phyloP scores from a whole-genome alignment of 2,888 invertebrate genomes.

The Nemotelus nigrinus region DNA sequence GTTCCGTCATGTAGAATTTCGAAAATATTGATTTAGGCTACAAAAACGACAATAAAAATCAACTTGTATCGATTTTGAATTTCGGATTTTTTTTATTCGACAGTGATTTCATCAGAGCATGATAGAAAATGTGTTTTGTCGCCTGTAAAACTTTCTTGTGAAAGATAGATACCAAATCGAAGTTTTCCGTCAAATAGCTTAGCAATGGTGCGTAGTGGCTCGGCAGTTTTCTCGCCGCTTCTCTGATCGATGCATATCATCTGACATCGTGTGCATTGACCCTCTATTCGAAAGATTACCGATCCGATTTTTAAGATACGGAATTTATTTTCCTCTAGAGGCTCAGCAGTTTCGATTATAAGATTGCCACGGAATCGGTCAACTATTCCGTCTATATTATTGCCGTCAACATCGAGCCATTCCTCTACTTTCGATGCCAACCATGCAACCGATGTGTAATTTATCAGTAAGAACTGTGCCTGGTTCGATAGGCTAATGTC shows the following conservation, averaged over 20 bases:
- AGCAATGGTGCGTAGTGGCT: slow-evolving; percentile 80
- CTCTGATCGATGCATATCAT: slow-evolving; percentile 95
- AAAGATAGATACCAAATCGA: slow-evolving; percentile 83
- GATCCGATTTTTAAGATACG: slow-evolving; percentile 73
- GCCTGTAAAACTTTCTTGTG: slow-evolving; percentile 52
- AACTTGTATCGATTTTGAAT: neutral
- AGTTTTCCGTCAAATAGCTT: slow-evolving; percentile 79
- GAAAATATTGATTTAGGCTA: neutral
- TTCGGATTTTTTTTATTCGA: slow-evolving; percentile 40
- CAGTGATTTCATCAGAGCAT: slow-evolving; percentile 52
- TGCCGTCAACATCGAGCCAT: slow-evolving; percentile 65
- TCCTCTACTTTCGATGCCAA: slow-evolving; percentile 70
- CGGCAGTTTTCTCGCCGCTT: slow-evolving; percentile 81
- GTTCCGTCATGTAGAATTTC: neutral
- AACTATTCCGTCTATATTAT: slow-evolving; percentile 70
- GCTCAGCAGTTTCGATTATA: slow-evolving; percentile 74
- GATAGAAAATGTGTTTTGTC: slow-evolving; percentile 49
- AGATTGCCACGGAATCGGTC: slow-evolving; percentile 92
- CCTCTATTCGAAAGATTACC: slow-evolving; percentile 71
- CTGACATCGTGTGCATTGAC: slow-evolving; percentile 89
- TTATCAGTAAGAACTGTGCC: slow-evolving; percentile 86
- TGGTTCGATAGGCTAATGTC: slow-evolving; percentile 79
- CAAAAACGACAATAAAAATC: neutral
- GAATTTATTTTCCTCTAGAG: slow-evolving; percentile 85
- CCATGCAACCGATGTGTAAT: slow-evolving; percentile 79